Conservation (phyloP, 2,888 invertebrate species). For the Ectemnius lituratus region DNA sequence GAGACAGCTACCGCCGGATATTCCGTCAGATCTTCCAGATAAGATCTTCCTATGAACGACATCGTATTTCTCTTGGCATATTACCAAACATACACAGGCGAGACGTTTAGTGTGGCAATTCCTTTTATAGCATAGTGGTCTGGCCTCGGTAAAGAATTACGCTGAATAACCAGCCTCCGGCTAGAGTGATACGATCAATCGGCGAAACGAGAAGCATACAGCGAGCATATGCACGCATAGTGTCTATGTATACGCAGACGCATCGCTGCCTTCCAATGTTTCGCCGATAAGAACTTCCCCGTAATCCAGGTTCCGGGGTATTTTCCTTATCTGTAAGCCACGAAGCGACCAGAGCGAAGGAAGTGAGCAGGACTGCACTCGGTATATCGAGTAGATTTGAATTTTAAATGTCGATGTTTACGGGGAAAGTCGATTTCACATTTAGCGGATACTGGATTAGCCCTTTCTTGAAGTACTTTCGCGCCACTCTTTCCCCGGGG, state of each 20-base stretch:
- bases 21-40: too few relatives aligned
- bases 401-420: conserved; percentile 68
- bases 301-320: conserved; percentile 55
- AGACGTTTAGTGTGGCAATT: too few relatives aligned
- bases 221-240: conserved; percentile 29
- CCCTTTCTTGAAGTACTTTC: conserved; percentile 48
- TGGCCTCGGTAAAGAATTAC: conserved; percentile 15
- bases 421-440: conserved; percentile 54
- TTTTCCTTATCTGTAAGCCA: conserved; percentile 61
- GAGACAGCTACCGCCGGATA: too few relatives aligned
- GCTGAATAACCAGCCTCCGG: neutral
- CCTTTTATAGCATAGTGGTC: too few relatives aligned
- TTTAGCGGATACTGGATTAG: conserved; percentile 63
- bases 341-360: conserved; percentile 37
- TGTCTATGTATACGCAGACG: conserved; percentile 28
- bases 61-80: too few relatives aligned
- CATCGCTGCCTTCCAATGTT: conserved; percentile 23
- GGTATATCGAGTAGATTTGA: conserved; percentile 65
- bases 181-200: conserved; percentile 12
- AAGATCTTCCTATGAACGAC: too few relatives aligned
- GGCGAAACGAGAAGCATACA: conserved; percentile 13
- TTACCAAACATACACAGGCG: too few relatives aligned
- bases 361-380: conserved; percentile 42
- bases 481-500: conserved; percentile 16
- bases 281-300: conserved; percentile 49